Evolutionary conservation across 2,113 vertebrate genomes (phyloP), one percentile per base, ranked within the genome.

Genomic region (Pelvicachromis taeniatus): DNA sequence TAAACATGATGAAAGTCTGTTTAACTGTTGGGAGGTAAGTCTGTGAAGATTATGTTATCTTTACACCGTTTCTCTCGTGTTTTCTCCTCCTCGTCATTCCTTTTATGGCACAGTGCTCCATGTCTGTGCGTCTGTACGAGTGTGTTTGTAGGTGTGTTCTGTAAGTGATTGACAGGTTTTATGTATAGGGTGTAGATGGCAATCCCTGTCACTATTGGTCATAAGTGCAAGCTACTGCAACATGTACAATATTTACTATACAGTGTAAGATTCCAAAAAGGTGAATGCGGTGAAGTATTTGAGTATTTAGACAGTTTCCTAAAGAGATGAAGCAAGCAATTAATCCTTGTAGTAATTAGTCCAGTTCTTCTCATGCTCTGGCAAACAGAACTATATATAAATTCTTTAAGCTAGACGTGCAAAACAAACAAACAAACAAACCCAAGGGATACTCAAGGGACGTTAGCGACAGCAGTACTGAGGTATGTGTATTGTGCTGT

Each of bases 21-120:
- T 91, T 95, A 95, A 95, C 95, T 95, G 94, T 97, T 96, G 88
- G 90, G 95, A 88, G 97, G 97, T 98, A 96, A 98, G 97, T 97
- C 95, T 94, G 93, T 89, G 92, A 91, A 94, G 73, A 52, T 95
- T 94, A 91, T 81, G 84, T 93, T 73, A 35, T 21, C 70, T 86
- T 82, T 70, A 50, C 21, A 21, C 56, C 38, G 21, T 78, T 80
- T 70, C 23, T 42, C 9, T 42, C 9, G 29, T 33, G 21, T 63
- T 53, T 65, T 63, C 29, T 42, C 54, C 78, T 19, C 35, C 68
- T 81, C 45, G 33, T 33, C 12, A 26, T n/a, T 10, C 56, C 79
- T 78, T 85, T 88, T 88, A 83, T 79, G 70, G 58, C 85, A 61
- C 48, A 2, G 16, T 42, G 68, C 54, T 81, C 63, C 48, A 68